Conservation (phyloP, 2,888 invertebrate species). For the Hydriomena furcata region DNA sequence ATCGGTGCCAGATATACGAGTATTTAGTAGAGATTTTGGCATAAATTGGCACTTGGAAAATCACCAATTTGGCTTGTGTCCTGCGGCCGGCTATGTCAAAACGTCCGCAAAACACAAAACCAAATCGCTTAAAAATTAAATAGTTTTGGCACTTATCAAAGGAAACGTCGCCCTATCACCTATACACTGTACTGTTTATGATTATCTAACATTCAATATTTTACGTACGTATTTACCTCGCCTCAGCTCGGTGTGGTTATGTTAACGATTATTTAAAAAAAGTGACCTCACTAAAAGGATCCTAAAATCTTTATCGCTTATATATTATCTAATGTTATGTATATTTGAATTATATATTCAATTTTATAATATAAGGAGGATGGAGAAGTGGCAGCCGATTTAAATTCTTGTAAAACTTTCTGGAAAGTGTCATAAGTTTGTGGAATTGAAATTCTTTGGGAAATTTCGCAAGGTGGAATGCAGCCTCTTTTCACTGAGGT, state of each 20-base stretch:
- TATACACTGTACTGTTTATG: conserved; percentile 52
- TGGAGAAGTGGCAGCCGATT: conserved; percentile 33
- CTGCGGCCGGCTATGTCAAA: conserved; percentile 4
- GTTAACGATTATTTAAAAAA: conserved; percentile 41
- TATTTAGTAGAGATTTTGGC: conserved; percentile 31
- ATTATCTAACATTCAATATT: conserved; percentile 59
- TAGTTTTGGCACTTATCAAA: conserved; percentile 60
- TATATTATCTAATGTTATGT: conserved; percentile 52
- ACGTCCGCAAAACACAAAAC: conserved; percentile 17
- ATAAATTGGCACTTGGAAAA: conserved; percentile 48
- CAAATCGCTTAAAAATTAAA: conserved; percentile 33
- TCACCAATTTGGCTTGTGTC: conserved; percentile 37
- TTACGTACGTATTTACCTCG: conserved; percentile 64
- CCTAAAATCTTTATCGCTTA: conserved; percentile 51
- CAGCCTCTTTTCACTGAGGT: not conserved
- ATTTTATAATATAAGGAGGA: conserved; percentile 25
- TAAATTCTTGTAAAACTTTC: conserved; percentile 29
- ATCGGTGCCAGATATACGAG: conserved; percentile 44
- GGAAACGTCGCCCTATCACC: conserved; percentile 50
- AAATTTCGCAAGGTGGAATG: conserved; percentile 14
- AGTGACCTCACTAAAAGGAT: conserved; percentile 51
- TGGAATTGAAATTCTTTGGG: conserved; percentile 30
- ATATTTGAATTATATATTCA: conserved; percentile 45
- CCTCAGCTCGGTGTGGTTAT: conserved; percentile 35
- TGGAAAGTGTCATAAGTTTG: conserved; percentile 28